Evolutionary conservation across 2,888 invertebrate genomes (phyloP).

Genomic region (Hedya salicella): DNA sequence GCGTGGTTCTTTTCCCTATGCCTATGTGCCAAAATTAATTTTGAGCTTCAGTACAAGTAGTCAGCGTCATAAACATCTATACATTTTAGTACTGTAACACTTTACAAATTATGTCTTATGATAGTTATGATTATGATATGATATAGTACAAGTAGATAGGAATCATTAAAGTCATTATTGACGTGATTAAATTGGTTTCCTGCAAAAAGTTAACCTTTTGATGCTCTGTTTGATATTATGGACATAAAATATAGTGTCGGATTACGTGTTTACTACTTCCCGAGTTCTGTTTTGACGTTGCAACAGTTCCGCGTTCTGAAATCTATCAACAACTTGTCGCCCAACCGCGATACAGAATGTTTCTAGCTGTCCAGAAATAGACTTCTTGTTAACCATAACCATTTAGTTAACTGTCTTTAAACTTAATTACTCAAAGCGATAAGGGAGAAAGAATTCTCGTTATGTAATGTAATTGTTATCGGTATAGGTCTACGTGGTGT

Average conservation of each 20-base stretch:
- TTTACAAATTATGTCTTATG: no score
- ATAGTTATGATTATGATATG: no score
- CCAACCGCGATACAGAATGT: conserved; percentile 11
- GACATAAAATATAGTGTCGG: conserved; percentile 1
- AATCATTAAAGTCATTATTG: no score
- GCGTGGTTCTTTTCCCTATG: no score
- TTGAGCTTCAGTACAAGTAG: no score
- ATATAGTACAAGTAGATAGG: no score
- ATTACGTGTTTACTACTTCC: conserved; percentile 23
- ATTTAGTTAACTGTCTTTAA: conserved; percentile 32
- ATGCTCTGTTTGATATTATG: background rate
- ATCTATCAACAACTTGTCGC: conserved; percentile 33
- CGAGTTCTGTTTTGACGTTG: conserved; percentile 32
- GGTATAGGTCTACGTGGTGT: conserved; percentile 33
- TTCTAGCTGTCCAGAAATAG: conserved; percentile 23
- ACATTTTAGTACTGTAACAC: no score
- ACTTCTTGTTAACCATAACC: conserved; percentile 29
- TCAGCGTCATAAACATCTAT: no score
- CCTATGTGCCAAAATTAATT: no score
- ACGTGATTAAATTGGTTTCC: no score
- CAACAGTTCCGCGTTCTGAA: conserved; percentile 38
- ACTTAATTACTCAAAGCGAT: conserved; percentile 33
- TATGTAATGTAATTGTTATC: conserved; percentile 34
- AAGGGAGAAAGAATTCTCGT: conserved; percentile 36
- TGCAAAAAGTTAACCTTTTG: no score